Base-by-base conservation (phyloP, 1,140 invertebrate genomes). In the Pteromalus puparum region DNA sequence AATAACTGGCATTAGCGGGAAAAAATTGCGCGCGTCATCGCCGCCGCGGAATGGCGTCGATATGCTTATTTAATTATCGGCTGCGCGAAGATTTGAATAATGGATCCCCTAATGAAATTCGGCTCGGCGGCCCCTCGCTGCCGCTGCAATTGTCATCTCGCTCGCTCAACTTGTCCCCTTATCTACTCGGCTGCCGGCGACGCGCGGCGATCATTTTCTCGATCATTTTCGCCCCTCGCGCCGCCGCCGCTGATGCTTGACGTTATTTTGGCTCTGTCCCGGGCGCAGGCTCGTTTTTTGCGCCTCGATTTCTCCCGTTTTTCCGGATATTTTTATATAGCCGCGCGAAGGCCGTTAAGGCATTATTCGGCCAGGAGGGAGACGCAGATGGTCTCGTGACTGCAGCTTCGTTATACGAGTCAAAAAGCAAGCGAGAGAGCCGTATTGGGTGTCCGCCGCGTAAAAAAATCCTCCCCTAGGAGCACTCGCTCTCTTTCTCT, bases 381-480 rank as follows among this genome's bases (percentile, higher is more conserved):
- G 61, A 46, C 26, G 21, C 78, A 80, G 65, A 72, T 78, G 42
- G 67, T 84, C 72, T 65, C 72, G 81, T 5, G 30, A 2, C 74
- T 38, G 42, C 21, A 38, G 74, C 46, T 76, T 76, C 42, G 42
- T 76, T 76, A 76, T 83, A 74, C 75, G 42, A 46, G 68, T 61
- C 73, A 74, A 30, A 34, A 73, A 34, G 18, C 4, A 61, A 73
- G 73, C 73, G 38, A 18, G 34, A n/a, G 34, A n/a, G n/a, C n/a
- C 42, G 76, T 53, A 86, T 86, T 82, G 84, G 84, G 84, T 86
- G 85, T 87, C 87, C 74, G 68, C 42, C 34, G 30, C 30, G 30
- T 81, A 87, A 87, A 87, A 87, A 87, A 87, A 84, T 84, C 80
- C 85, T 82, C 85, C 86, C 86, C 85, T 84, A 84, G 80, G 48